Base-by-base conservation (phyloP, 2,113 vertebrate species). In the Zosterops lateralis region DNA sequence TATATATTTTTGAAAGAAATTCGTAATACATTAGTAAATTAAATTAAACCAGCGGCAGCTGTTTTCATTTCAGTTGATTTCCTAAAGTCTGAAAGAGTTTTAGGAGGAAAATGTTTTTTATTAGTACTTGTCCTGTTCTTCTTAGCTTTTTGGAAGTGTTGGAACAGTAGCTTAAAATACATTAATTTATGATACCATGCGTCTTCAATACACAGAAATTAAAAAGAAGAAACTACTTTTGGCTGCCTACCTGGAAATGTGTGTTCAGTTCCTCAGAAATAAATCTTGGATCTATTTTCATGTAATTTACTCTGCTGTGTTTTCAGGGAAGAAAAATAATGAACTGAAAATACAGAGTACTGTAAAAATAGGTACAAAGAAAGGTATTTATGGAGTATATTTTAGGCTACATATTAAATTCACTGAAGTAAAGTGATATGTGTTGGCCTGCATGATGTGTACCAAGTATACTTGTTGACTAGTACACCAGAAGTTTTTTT, bases 331-430 rank as follows among this genome's bases (percentile, higher is more conserved):
- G 44, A 77, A 84, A 79, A 77, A 56, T 28, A 44, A 57, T 51
- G 18, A 82, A 22, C 40, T 44, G 8, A 81, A 92, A 50, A 8
- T n/a, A 19, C 0, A 64, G 56, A n/a, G 10, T 64, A 5, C 16
- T 56, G 7, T 50, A 83, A 93, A 83, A 34, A 31, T 74, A 83
- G 42, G 6, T 70, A 25, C 24, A 73, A 83, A 82, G 38, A 80
- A 65, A 58, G 34, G 22, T 83, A 58, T 62, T 79, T 73, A 38
- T 60, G 61, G 58, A 74, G 50, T 76, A 1, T 85, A 79, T 90
- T 94, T 92, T 86, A 91, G 76, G 56, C 56, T 83, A 20, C 6
- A 1, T 76, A 80, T 85, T 90, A 77, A 87, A 62, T 95, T 96
- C 29, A 70, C 51, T 38, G 26, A 31, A 58, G 84, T 54, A 70